Evolutionary conservation across 2,888 invertebrate genomes (phyloP).

Genomic region (Pardosa pseudoannulata): DNA sequence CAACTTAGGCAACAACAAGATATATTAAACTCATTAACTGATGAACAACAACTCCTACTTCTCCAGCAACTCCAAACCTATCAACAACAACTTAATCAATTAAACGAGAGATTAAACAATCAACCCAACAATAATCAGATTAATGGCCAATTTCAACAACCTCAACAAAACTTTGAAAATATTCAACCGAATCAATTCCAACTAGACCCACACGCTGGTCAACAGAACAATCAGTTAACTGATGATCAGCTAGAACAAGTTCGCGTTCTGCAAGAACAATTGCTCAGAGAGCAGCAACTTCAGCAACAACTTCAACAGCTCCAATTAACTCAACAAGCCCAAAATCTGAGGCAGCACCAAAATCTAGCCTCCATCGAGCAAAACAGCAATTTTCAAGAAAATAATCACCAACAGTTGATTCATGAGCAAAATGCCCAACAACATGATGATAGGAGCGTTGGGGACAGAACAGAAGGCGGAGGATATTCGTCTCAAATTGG

Average conservation of each 20-base stretch:
- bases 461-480: conserved; percentile 13
- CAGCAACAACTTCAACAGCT: conserved; percentile 4
- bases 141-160: neutral
- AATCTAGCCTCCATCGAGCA: neutral
- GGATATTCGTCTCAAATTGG: neutral
- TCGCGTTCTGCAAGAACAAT: conserved; percentile 5
- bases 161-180: neutral
- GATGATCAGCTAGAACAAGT: neutral
- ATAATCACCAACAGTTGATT: neutral
- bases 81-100: neutral
- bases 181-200: neutral
- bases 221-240: neutral
- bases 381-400: neutral
- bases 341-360: conserved; percentile 20
- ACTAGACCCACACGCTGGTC: neutral
- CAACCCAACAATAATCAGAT: neutral
- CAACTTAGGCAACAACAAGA: conserved; percentile 1
- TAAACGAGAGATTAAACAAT: neutral
- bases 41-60: conserved; percentile 10
- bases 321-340: neutral
- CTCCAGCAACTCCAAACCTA: conserved; percentile 4
- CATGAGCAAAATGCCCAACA: conserved; percentile 5
- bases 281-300: conserved; percentile 16
- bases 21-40: neutral
- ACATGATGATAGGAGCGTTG: neutral